Percentiles rank a stretch among this genome's conserved stretches.
phyloP scores from a whole-genome alignment of 2,113 vertebrate genomes.

The Eira barbara region DNA sequence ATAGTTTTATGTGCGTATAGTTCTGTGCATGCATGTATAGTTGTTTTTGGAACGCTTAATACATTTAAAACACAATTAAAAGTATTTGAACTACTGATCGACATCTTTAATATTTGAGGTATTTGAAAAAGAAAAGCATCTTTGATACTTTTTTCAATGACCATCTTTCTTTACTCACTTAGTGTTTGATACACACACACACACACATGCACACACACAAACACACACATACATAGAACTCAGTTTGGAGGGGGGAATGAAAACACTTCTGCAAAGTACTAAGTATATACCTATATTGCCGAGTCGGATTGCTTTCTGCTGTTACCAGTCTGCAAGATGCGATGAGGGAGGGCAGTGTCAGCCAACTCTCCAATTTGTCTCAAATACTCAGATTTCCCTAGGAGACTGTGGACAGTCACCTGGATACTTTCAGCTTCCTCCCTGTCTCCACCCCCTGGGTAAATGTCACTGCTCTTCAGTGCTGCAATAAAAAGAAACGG shows the following conservation, averaged over 20 bases:
- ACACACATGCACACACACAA: neutral
- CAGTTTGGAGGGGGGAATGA: conserved; percentile 20
- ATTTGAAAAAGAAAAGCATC: neutral
- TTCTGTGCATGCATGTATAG: neutral
- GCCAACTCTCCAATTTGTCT: conserved; percentile 13
- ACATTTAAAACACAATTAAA: conserved; percentile 42
- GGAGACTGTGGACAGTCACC: neutral
- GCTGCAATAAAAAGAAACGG: conserved; percentile 19
- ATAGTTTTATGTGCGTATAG: neutral
- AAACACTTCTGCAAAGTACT: conserved; percentile 23
- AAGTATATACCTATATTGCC: neutral
- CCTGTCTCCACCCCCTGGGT: neutral
- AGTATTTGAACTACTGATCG: conserved; percentile 4
- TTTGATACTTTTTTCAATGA: neutral
- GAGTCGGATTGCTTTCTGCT: conserved; percentile 29
- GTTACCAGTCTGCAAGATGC: neutral
- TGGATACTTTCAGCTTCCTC: neutral
- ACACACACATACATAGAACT: neutral
- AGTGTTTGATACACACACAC: neutral
- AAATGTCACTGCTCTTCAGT: neutral
- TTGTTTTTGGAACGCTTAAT: conserved; percentile 22
- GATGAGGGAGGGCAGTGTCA: conserved; percentile 10
- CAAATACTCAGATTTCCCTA: conserved; percentile 26
- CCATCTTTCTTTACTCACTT: conserved; percentile 3
- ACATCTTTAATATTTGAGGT: conserved; percentile 47